phyloP scores from a whole-genome alignment of 2,888 invertebrate species.

The Eupithecia vulgata region DNA sequence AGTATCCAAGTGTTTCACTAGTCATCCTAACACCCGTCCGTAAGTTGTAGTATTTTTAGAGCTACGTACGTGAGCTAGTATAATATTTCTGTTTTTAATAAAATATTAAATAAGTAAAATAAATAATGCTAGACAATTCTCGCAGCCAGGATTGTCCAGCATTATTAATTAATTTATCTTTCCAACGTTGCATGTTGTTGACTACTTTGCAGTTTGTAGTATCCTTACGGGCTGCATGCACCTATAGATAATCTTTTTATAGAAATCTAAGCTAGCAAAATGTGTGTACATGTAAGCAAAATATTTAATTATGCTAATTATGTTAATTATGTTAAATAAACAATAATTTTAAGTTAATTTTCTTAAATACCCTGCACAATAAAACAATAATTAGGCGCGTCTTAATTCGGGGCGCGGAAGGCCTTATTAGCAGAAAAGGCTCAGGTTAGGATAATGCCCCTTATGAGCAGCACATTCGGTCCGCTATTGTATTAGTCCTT shows the following conservation, averaged over 20 bases:
- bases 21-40: too few species aligned
- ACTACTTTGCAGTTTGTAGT: not conserved
- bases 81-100: too few species aligned
- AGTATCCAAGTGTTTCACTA: too few species aligned
- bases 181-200: too few species aligned
- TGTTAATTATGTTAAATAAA: not conserved
- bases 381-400: conserved; percentile 24
- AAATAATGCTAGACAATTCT: too few species aligned
- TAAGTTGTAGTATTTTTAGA: too few species aligned
- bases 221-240: too few species aligned
- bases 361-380: conserved; percentile 8
- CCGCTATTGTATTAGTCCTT: conserved; percentile 44
- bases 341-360: not conserved
- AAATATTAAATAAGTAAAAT: too few species aligned
- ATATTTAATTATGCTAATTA: not conserved
- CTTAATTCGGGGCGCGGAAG: conserved; percentile 29
- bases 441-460: conserved; percentile 46
- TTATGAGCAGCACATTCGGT: conserved; percentile 51
- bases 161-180: not conserved
- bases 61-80: too few species aligned
- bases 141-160: too few species aligned
- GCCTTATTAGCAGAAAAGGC: conserved; percentile 43
- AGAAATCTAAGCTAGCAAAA: too few species aligned
- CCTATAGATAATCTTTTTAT: too few species aligned
- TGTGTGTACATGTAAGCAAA: not conserved